Base-by-base conservation (phyloP, 2,797 vertebrate species). In the Danio albolineatus region DNA sequence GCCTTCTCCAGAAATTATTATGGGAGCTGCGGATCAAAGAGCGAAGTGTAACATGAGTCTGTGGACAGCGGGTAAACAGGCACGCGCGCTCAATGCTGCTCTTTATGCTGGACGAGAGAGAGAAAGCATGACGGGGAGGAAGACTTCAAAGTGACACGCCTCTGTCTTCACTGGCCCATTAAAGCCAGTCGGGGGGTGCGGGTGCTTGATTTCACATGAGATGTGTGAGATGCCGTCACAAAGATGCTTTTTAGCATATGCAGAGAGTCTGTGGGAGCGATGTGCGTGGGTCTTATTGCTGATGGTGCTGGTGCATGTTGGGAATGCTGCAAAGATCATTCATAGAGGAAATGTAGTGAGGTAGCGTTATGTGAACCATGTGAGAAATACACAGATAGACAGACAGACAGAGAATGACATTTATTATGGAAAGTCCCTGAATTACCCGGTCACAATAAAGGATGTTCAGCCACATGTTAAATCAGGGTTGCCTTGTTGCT, bases 141-240 rank as follows among this genome's bases (percentile, higher is more conserved):
- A 65, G 82, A 91, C 91, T 89, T 93, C 92, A 92, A 91, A 93
- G 92, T 85, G 83, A 82, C 85, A 86, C 78, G 85, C 84, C 85
- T 89, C 84, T 83, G 88, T 88, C 91, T 87, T 91, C 92, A 91
- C 86, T 92, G 89, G 90, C 84, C 90, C 83, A 82, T 81, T 85
- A 88, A 73, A 73, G 43, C 62, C 28, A 74, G 71, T 59, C 49
- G 21, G 56, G 61, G 28, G 38, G 19, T 21, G 16, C 51, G 62
- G 60, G 73, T 66, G 85, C 83, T 83, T 90, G 92, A 93, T 94
- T 91, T 93, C 91, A 89, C 91, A 92, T 90, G 88, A 92, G 92
- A 92, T 94, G 91, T 64, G 81, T 61, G 82, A 87, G 79, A 86
- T 82, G 85, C 81, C 80, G 43, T 88, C 74, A 92, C 90, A 92